These are phyloP conservation scores for Prochilodus magdalenae DNA, from an alignment of 2,113 vertebrate species.

Conservation along the genomic window DNA sequence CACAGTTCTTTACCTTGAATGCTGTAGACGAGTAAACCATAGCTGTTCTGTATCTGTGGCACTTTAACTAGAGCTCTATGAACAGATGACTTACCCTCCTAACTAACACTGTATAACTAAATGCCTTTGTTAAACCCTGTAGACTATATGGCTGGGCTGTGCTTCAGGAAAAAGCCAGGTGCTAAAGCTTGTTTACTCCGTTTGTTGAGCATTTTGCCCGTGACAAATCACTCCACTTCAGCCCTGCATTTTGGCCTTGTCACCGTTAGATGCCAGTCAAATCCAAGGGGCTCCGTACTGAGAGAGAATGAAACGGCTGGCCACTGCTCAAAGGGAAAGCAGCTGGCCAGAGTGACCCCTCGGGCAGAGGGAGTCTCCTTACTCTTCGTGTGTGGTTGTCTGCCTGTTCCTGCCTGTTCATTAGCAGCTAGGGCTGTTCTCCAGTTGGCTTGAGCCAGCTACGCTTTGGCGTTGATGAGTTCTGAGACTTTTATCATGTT, in stretches of 20 bases:
- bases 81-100: neutral
- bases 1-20: too few species aligned
- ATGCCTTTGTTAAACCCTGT: neutral
- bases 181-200: conserved; percentile 28
- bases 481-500: neutral
- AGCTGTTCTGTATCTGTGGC: too few species aligned
- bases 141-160: neutral
- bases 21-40: too few species aligned
- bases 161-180: conserved; percentile 1
- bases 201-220: conserved; percentile 22
- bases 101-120: too few species aligned
- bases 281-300: conserved; percentile 4
- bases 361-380: conserved; percentile 17
- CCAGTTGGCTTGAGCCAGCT: neutral
- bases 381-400: conserved; percentile 45
- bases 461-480: neutral
- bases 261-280: conserved; percentile 38
- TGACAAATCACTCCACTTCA: conserved; percentile 40
- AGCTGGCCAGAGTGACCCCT: conserved; percentile 8
- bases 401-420: neutral
- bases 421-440: conserved; percentile 21
- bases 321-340: conserved; percentile 39
- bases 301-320: conserved; percentile 29
- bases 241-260: conserved; percentile 35
- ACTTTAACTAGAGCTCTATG: neutral